Conservation (phyloP, 2,888 invertebrate genomes). For the Coleophora flavipennella region DNA sequence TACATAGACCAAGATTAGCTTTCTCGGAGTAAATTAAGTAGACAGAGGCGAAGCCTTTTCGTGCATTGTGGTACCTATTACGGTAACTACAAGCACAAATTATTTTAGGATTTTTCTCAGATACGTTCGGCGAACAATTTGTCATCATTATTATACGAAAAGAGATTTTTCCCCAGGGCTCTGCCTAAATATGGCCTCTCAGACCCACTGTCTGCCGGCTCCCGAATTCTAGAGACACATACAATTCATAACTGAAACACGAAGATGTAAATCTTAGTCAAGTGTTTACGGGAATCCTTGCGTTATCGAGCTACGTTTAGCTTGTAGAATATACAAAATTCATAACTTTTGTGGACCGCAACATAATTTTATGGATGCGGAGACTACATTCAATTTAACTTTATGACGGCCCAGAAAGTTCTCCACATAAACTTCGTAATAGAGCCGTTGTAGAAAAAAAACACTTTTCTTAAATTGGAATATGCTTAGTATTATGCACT, state of each 20-base stretch:
- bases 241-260: no score
- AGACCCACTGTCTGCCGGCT: no score
- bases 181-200: no score
- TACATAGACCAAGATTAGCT: background rate
- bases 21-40: background rate
- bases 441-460: constrained; percentile 6
- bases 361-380: constrained; percentile 1
- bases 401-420: constrained; percentile 3
- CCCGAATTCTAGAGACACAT: no score
- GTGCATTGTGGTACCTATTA: no score
- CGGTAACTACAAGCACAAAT: no score
- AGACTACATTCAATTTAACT: constrained; percentile 3
- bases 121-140: no score
- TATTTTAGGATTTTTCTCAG: no score
- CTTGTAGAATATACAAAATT: constrained; percentile 1
- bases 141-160: no score
- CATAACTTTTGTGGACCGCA: constrained; percentile 1
- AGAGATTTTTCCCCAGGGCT: no score
- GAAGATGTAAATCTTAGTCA: constrained; percentile 14
- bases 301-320: constrained; percentile 4
- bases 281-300: constrained; percentile 12
- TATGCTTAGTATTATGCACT: constrained; percentile 17
- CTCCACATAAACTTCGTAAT: constrained; percentile 19
- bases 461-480: constrained; percentile 8
- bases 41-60: no score